Evolutionary conservation across 2,888 invertebrate species (phyloP).

Genomic region (Troides aeacus): DNA sequence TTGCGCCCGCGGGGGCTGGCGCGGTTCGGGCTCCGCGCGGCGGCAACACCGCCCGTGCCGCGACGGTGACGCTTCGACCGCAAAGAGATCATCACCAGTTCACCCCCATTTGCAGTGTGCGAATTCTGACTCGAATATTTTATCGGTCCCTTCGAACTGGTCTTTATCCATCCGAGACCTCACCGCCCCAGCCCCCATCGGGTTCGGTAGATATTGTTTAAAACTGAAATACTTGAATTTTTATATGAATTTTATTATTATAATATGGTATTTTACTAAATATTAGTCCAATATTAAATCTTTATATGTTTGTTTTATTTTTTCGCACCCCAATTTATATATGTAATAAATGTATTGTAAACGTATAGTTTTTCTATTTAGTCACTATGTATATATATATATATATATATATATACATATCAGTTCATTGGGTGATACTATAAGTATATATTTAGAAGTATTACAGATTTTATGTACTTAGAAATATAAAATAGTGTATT

Average conservation of each 20-base stretch:
- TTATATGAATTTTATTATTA: conserved; percentile 80
- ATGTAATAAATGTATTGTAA: background rate
- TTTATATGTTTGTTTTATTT: conserved; percentile 68
- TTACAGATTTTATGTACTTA: no score
- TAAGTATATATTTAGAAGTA: no score
- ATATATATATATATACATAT: no score
- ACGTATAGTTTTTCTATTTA: background rate
- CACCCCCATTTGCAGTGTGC: no score
- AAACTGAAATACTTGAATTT: conserved; percentile 76
- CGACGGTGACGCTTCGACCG: no score
- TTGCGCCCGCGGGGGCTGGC: conserved; percentile 46
- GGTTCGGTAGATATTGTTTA: conserved; percentile 68
- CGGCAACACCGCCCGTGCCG: background rate
- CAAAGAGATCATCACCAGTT: no score
- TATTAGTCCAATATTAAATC: conserved; percentile 79
- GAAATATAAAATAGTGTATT: no score
- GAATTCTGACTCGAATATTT: no score
- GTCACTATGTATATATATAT: no score
- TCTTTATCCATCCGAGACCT: no score
- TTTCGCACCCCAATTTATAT: conserved; percentile 36
- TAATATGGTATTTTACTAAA: conserved; percentile 79
- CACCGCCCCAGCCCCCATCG: conserved; percentile 36
- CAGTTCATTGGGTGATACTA: no score
- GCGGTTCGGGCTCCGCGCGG: conserved; percentile 28
- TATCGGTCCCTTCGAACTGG: background rate